Percentiles rank a stretch among this genome's conserved stretches.
Conservation (phyloP, 2,113 vertebrate genomes). For the Ancistrus triradiatus region DNA sequence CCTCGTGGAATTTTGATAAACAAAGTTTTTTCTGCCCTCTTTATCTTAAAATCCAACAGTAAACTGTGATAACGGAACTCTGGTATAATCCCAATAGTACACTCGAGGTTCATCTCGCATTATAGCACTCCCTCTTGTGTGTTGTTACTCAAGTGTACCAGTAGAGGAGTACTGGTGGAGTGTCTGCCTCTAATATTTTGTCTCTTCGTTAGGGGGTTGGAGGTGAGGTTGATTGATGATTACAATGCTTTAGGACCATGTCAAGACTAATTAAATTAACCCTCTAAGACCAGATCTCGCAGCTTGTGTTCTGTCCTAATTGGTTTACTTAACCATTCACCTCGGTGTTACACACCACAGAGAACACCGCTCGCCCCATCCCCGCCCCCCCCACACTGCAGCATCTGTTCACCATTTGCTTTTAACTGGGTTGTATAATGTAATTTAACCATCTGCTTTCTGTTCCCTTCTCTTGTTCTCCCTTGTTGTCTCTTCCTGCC, state of each 20-base stretch:
- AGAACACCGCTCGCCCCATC: no score
- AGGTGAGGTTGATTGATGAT: not conserved
- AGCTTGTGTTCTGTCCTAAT: not conserved
- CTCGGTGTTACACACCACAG: not conserved
- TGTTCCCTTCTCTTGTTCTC: not conserved
- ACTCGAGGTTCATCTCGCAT: no score
- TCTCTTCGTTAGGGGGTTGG: no score
- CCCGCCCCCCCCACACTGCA: not conserved
- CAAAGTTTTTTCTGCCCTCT: no score
- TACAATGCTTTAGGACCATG: not conserved
- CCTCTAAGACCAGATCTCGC: not conserved
- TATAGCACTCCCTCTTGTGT: no score
- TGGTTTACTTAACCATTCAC: slow-evolving; percentile 8
- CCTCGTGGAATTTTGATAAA: no score
- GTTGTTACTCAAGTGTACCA: no score
- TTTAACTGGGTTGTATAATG: not conserved
- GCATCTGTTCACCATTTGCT: slow-evolving; percentile 13
- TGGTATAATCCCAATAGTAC: no score
- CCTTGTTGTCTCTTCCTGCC: not conserved
- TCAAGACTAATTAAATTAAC: slow-evolving; percentile 11
- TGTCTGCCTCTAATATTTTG: no score
- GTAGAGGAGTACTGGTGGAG: no score
- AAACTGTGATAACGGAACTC: no score
- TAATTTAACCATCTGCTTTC: not conserved
- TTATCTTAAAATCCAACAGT: no score